Evolutionary conservation across 2,888 invertebrate species (phyloP).

Genomic region (Ischnus inquisitorius): DNA sequence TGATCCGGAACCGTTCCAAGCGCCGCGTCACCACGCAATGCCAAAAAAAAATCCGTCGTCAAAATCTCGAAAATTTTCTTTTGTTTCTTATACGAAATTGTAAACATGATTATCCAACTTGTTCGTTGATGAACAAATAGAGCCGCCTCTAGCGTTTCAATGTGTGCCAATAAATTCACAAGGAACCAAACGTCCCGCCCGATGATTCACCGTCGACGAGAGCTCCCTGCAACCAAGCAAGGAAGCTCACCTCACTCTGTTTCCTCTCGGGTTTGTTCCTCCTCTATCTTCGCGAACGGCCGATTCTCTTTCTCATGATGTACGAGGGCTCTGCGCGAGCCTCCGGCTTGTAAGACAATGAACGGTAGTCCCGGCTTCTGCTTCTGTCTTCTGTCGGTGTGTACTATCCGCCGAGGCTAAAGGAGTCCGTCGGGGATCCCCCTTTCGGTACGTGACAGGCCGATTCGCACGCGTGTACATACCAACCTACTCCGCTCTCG

Average conservation of each 20-base stretch:
- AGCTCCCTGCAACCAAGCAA: constrained; percentile 63
- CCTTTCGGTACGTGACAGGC: constrained; percentile 57
- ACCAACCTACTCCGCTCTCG: constrained; percentile 5
- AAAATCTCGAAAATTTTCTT: background rate
- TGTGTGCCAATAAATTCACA: constrained; percentile 78
- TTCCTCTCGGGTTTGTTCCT: constrained; percentile 18
- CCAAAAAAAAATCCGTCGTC: background rate
- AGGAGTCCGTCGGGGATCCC: constrained; percentile 57
- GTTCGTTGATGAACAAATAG: constrained; percentile 45
- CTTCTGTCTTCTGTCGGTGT: constrained; percentile 26
- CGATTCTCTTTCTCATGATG: constrained; percentile 57
- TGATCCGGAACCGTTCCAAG: background rate
- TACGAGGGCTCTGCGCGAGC: constrained; percentile 70
- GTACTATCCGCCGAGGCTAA: constrained; percentile 52
- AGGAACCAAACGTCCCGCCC: constrained; percentile 75
- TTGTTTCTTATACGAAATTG: background rate
- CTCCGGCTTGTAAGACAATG: constrained; percentile 78
- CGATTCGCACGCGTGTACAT: constrained; percentile 56
- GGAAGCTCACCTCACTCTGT: constrained; percentile 56
- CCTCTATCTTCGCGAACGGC: background rate
- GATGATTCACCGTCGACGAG: constrained; percentile 78
- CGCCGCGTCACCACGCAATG: background rate
- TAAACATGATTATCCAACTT: constrained; percentile 25
- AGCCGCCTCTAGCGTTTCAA: constrained; percentile 44
- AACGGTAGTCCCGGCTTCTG: constrained; percentile 57